Evolutionary conservation across 2,888 invertebrate species (phyloP), one percentile per base, ranked within the genome.

Genomic region (Drosophila mettleri): DNA sequence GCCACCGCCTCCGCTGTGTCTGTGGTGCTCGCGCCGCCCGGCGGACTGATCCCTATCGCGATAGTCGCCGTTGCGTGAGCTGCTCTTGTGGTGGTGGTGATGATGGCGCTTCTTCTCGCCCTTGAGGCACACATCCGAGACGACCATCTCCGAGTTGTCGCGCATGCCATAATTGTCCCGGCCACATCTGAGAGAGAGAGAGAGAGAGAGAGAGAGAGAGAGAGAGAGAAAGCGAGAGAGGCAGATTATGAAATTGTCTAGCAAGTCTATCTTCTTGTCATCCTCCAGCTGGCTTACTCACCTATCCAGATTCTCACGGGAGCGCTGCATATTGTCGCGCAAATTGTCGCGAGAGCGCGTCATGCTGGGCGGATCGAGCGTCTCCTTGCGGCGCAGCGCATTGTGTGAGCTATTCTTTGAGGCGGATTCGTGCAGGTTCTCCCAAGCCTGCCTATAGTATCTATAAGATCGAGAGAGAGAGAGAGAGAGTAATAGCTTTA

Each of bases 361-460:
- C 81, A 91, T 90, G 78, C 89, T 93, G 24, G 95, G 95, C 84
- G 95, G 95, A 92, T 96, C 96, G 87, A 96, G 92, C 34, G 95
- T 95, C 81, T 96, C 96, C 90, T 95, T 96, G 59, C 95, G 94
- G 52, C 94, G 93, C 52, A 95, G 91, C 0, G 94, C 94, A 86
- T 93, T 93, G 82, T 94, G 95, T 9, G 92, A 91, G 77, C 92
- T 92, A 53, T 91, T 92, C 88, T 95, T 95, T 22, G 94, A 94
- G 4, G 96, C 95, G 5, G 96, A 95, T 91, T 97, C 97, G 91
- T 97, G 97, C 3, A 98, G 94, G 91, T 97, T 97, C 91, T 98
- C 97, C 98, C 98, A 98, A 3, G 98, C 98, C 91, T 97, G 96
- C 29, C 97, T 94, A 93, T 98, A 98, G 92, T 97, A 97, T 76